phyloP scores from a whole-genome alignment of 2,888 invertebrate species.

The Lithosia quadra region DNA sequence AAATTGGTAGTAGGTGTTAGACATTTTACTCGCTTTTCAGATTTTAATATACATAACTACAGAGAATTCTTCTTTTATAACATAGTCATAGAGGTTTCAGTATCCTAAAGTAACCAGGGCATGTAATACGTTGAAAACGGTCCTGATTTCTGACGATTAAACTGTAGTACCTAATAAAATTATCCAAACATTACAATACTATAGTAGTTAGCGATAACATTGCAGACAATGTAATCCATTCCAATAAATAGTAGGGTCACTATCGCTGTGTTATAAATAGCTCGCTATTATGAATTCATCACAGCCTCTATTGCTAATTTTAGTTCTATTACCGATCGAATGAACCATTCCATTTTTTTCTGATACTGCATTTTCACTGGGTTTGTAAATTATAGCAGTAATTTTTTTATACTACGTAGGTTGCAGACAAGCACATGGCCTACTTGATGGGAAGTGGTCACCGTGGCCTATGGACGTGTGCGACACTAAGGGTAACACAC shows the following conservation, averaged over 20 bases:
- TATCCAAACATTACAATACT: background rate
- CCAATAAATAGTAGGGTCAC: conserved; percentile 5
- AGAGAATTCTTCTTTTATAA: no score
- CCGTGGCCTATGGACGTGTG: no score
- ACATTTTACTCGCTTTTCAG: no score
- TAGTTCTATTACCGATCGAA: conserved; percentile 34
- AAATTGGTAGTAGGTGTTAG: no score
- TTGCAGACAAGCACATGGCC: no score
- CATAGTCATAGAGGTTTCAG: no score
- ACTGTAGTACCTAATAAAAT: background rate
- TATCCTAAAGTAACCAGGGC: background rate
- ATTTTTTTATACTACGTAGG: no score
- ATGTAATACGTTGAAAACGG: background rate
- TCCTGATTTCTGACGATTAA: background rate
- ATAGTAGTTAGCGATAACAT: background rate
- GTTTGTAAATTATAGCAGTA: background rate
- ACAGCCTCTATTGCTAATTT: conserved; percentile 31
- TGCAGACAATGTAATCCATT: background rate
- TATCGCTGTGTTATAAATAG: conserved; percentile 12
- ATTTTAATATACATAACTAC: no score
- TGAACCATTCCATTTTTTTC: conserved; percentile 9
- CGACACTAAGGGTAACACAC: no score
- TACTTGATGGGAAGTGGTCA: no score
- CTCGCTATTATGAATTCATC: conserved; percentile 39
- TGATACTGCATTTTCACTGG: background rate